Evolutionary conservation across 2,797 vertebrate species (phyloP), one percentile per base, ranked within the genome.

Genomic region (Neoniphon sammara): DNA sequence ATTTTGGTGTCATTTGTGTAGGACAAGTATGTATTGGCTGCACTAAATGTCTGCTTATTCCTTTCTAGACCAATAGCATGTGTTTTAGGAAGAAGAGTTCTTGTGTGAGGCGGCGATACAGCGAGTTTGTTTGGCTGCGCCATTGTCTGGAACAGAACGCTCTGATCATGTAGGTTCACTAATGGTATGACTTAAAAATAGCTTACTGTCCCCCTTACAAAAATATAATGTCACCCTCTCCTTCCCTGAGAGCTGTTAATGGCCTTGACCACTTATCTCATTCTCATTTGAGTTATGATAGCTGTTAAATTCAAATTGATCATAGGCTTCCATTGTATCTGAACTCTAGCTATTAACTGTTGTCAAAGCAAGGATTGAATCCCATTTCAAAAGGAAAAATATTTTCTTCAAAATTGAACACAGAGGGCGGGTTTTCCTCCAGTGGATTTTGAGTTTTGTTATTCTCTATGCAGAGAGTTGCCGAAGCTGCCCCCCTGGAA

Each of bases 61-160:
- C 77, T 20, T 82, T 56, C 66, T 80, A 99, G 98, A 98, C 97
- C 3, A 99, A 98, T 65, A 98, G 97, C 81, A 97, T 99, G 92
- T 99, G 97, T 85, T 99, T 98, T 77, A 95, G 94, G 11, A 96
- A 94, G 93, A 98, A 98, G 91, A 94, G 93, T 0, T 98, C 97
- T 6, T 94, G 93, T 75, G 96, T 98, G 11, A 92, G 97, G 78
- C 93, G 98, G 55, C 93, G 97, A 44, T 99, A 96, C 79, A 93
- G 95, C 84, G 98, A 99, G 76, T 99, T 99, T 81, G 95, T 98
- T 61, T 99, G 97, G 97, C 95, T 99, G 49, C 95, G 96, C 1
- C 95, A 96, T 72, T 94, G 93, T 77, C 95, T 99, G 85, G 95
- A 96, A 73, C 94, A 93, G 66, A 98, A 98, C 1, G 96, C 96